Evolutionary conservation across 2,113 vertebrate genomes (phyloP).

Genomic region (Periophthalmus modestus): DNA sequence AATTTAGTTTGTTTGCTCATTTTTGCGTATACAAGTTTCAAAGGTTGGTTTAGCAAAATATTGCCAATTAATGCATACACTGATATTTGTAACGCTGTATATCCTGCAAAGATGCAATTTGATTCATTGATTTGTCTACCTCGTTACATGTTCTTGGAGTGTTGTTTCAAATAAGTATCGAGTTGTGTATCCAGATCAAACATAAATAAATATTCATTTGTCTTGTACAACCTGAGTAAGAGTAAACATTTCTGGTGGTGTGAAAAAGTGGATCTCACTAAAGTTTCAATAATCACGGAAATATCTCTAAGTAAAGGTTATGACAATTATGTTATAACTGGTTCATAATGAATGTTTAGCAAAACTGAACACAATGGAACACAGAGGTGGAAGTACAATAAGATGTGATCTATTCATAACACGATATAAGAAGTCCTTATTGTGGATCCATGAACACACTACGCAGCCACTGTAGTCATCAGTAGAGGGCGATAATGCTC

Average conservation of each 20-base stretch:
- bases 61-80: not conserved
- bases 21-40: not conserved
- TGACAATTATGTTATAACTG: not conserved
- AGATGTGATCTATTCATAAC: too few relatives aligned
- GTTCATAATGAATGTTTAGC: not conserved
- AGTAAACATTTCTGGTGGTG: not conserved
- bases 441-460: too few relatives aligned
- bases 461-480: not conserved
- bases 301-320: not conserved
- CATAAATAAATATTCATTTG: not conserved
- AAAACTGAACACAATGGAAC: too few relatives aligned
- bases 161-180: not conserved
- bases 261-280: too few relatives aligned
- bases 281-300: too few relatives aligned
- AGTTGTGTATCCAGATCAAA: not conserved
- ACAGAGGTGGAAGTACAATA: too few relatives aligned
- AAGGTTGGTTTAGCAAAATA: not conserved
- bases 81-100: not conserved
- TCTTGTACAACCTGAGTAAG: not conserved
- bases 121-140: slow-evolving; percentile 50
- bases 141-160: slow-evolving; percentile 54
- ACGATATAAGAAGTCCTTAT: too few relatives aligned
- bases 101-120: slow-evolving; percentile 11
- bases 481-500: not conserved
- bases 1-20: not conserved